Conservation (phyloP, 2,888 invertebrate species). For the Melolontha melolontha region DNA sequence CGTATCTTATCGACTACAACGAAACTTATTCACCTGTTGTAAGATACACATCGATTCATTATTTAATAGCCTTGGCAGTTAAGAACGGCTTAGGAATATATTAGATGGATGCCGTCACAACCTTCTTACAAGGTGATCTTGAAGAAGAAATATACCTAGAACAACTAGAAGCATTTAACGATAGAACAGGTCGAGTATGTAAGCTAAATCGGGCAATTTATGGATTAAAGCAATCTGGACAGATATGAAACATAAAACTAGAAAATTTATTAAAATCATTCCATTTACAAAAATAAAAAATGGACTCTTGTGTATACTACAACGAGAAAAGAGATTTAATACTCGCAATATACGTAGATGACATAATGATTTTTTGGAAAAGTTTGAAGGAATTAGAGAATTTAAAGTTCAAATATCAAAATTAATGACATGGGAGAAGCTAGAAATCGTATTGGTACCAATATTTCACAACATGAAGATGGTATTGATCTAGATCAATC, state of each 20-base stretch:
- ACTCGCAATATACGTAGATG: too few relatives aligned
- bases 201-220: slow-evolving; percentile 48
- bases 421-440: too few relatives aligned
- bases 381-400: too few relatives aligned
- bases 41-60: slow-evolving; percentile 48
- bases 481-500: too few relatives aligned
- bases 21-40: slow-evolving; percentile 54
- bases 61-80: slow-evolving; percentile 38
- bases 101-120: slow-evolving; percentile 54
- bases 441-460: too few relatives aligned
- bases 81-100: slow-evolving; percentile 48
- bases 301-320: too few relatives aligned
- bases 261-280: too few relatives aligned
- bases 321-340: too few relatives aligned
- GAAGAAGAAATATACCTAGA: background rate
- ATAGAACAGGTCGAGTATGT: slow-evolving; percentile 38
- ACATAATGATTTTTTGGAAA: too few relatives aligned
- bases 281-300: too few relatives aligned
- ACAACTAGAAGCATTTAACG: slow-evolving; percentile 13
- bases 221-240: slow-evolving; percentile 47
- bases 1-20: slow-evolving; percentile 51
- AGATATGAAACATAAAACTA: slow-evolving; percentile 18
- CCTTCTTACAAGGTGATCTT: slow-evolving; percentile 53
- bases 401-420: background rate
- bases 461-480: too few relatives aligned